phyloP scores from a whole-genome alignment of 2,797 vertebrate genomes.

The Antennarius maculatus region DNA sequence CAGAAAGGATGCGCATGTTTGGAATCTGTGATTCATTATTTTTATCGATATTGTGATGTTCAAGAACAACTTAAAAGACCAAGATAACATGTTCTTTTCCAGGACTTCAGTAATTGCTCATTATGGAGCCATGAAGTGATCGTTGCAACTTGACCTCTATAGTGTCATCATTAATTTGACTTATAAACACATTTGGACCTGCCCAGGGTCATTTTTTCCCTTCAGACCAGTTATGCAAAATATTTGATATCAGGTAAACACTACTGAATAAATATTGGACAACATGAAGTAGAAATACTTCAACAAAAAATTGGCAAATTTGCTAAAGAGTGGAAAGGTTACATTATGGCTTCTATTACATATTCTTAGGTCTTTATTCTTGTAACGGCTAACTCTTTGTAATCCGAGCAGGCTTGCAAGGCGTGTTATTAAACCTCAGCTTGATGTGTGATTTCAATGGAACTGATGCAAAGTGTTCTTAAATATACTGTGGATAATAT shows the following conservation, averaged over 20 bases:
- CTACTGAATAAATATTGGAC: conserved; percentile 16
- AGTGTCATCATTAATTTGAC: neutral
- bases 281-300: conserved; percentile 9
- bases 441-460: neutral
- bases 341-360: neutral
- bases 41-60: neutral
- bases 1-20: too few relatives aligned
- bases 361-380: neutral
- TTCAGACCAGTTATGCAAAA: neutral
- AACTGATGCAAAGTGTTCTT: neutral
- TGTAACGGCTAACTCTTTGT: neutral
- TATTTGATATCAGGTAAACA: conserved; percentile 6
- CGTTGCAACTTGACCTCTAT: neutral
- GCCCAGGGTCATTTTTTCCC: conserved; percentile 1
- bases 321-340: neutral
- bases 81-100: neutral
- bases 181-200: neutral
- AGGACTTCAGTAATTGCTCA: neutral
- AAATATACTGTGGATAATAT: neutral
- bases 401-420: neutral
- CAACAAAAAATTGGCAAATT: neutral
- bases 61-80: neutral
- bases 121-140: neutral
- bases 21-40: neutral
- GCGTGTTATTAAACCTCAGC: neutral